These are phyloP conservation scores for Palythoa caribaeorum DNA, from an alignment of 92 coral and sea anemone species.

Conservation along the genomic window DNA sequence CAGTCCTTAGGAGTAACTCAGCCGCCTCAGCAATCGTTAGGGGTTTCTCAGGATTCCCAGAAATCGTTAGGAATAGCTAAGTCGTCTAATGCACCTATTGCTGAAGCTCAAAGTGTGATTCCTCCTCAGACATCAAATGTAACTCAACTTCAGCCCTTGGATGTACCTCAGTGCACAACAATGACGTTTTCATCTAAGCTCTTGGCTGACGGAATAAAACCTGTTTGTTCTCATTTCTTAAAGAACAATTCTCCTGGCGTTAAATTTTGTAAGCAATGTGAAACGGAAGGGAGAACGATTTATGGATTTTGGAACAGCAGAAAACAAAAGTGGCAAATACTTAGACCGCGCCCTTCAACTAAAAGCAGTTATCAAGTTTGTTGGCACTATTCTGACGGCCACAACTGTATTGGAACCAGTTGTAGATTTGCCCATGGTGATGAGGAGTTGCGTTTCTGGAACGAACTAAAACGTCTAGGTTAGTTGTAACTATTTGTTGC, in stretches of 20 bases:
- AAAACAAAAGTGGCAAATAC: neutral
- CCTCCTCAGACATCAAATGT: neutral
- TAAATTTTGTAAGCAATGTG: neutral
- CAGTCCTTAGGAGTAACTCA: too few relatives aligned
- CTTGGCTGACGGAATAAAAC: neutral
- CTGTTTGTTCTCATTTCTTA: neutral
- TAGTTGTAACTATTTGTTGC: neutral
- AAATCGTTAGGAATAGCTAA: too few relatives aligned
- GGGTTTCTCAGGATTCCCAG: neutral
- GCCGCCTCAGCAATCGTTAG: neutral
- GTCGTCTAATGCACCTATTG: too few relatives aligned
- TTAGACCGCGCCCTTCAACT: neutral
- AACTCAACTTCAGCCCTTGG: too few relatives aligned
- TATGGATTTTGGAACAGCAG: conserved; percentile 11
- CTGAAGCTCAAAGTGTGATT: neutral
- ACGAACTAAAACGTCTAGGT: conserved; percentile 7
- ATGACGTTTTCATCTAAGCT: neutral
- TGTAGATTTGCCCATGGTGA: conserved; percentile 11
- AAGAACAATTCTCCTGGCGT: neutral
- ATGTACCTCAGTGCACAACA: neutral
- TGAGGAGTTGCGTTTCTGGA: conserved; percentile 2
- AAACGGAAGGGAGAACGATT: neutral
- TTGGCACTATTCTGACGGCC: conserved; percentile 14
- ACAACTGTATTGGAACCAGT: neutral
- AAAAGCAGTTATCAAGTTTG: neutral